phyloP scores from a whole-genome alignment of 2,888 invertebrate genomes.

The Leptinotarsa peninsularis region DNA sequence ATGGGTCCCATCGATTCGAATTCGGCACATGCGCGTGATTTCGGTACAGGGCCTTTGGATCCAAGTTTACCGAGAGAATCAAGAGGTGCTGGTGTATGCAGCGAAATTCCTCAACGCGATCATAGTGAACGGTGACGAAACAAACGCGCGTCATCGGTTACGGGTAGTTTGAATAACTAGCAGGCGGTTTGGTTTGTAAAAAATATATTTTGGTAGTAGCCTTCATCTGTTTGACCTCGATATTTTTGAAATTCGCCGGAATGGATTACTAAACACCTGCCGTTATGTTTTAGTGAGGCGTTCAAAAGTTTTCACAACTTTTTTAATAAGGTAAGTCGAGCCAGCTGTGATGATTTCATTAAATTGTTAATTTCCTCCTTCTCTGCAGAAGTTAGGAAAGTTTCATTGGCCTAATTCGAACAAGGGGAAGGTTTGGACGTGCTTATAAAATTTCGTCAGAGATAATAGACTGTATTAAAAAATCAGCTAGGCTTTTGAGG shows the following conservation, averaged over 20 bases:
- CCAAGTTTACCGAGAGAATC: slow-evolving; percentile 50
- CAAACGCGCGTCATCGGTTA: slow-evolving; percentile 35
- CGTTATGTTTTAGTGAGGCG: neutral
- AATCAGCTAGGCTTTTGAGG: neutral
- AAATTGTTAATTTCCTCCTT: neutral
- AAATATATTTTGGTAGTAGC: neutral
- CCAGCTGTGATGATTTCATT: slow-evolving; percentile 14
- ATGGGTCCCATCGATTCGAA: slow-evolving; percentile 65
- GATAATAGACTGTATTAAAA: neutral
- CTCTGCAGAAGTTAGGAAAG: neutral
- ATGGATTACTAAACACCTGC: slow-evolving; percentile 3
- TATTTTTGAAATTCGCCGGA: neutral
- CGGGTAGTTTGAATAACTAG: slow-evolving; percentile 35
- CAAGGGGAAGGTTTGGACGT: neutral
- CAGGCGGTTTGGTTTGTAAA: neutral
- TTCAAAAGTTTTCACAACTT: slow-evolving; percentile 39
- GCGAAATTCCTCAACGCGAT: slow-evolving; percentile 35
- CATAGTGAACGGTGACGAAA: slow-evolving; percentile 34
- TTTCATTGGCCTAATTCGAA: neutral
- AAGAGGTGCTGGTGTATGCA: slow-evolving; percentile 32
- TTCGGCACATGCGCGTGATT: slow-evolving; percentile 59
- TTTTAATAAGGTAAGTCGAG: slow-evolving; percentile 47
- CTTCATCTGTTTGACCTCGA: neutral
- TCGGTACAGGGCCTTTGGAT: slow-evolving; percentile 56
- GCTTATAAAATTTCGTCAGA: neutral